Conservation (phyloP, 2,888 invertebrate genomes). For the Heliconius erato region DNA sequence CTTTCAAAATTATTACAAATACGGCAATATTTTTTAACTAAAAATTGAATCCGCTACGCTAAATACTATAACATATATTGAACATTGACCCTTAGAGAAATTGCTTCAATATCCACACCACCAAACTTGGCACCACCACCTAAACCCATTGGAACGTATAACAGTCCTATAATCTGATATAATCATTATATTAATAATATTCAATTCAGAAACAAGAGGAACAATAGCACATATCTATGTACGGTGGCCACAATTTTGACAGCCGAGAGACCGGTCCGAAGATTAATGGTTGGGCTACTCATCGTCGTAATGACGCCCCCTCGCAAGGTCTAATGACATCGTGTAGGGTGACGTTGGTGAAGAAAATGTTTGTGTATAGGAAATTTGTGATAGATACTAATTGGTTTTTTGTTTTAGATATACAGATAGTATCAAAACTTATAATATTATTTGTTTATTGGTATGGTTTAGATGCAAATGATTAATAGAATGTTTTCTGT, state of each 20-base stretch:
- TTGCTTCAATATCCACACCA: not conserved
- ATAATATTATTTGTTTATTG: not conserved
- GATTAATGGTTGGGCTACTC: constrained; percentile 84
- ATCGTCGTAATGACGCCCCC: constrained; percentile 85
- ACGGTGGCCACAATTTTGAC: constrained; percentile 85
- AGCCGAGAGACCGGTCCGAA: constrained; percentile 81
- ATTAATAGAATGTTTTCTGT: not conserved
- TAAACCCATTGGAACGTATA: constrained; percentile 15
- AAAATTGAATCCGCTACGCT: too few relatives aligned
- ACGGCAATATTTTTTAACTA: not conserved
- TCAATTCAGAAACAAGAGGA: constrained; percentile 48
- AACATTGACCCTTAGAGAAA: not conserved
- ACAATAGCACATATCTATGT: constrained; percentile 62
- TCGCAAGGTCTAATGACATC: constrained; percentile 82
- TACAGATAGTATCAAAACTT: too few relatives aligned
- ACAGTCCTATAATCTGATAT: constrained; percentile 41
- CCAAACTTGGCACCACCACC: constrained; percentile 16
- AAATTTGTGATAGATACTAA: not conserved
- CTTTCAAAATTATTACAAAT: not conserved
- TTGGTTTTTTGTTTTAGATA: not conserved
- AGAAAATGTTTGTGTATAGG: constrained; percentile 6
- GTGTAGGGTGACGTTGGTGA: constrained; percentile 64
- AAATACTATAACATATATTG: not conserved
- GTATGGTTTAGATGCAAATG: not conserved
- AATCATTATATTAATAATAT: constrained; percentile 55